These are phyloP conservation scores for Callorhinus ursinus DNA, from an alignment of 2,113 vertebrate species.

Conservation along the genomic window DNA sequence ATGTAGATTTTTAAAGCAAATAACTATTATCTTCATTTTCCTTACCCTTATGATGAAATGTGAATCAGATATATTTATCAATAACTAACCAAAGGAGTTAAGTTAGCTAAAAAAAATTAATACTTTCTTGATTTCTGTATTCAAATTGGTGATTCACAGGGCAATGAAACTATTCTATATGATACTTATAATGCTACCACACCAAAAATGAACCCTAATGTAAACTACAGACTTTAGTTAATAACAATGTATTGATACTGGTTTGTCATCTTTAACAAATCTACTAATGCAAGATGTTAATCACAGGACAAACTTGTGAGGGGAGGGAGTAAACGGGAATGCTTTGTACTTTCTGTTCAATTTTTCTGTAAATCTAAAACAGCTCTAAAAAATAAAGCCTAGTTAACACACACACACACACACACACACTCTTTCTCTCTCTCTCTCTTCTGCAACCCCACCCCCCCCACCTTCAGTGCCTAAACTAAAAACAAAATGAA, in stretches of 20 bases:
- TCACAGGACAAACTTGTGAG: neutral
- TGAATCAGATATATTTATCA: constrained; percentile 26
- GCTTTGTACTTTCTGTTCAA: neutral
- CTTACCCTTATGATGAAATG: neutral
- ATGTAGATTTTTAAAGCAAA: constrained; percentile 15
- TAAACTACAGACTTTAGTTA: constrained; percentile 8
- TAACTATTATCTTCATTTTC: neutral
- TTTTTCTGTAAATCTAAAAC: constrained; percentile 22
- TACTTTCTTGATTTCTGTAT: constrained; percentile 7
- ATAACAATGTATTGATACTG: neutral
- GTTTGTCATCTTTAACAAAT: neutral
- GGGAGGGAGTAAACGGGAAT: neutral
- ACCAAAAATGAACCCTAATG: neutral
- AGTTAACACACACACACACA: neutral
- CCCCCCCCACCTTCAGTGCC: neutral
- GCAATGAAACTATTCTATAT: neutral
- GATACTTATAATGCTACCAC: neutral
- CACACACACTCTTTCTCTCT: neutral
- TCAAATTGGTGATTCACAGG: constrained; percentile 3
- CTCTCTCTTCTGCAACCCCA: neutral
- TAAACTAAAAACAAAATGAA: neutral
- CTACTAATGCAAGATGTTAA: neutral
- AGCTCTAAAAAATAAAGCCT: neutral
- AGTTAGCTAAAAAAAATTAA: neutral
- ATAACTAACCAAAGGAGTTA: constrained; percentile 20